Evolutionary conservation across 2,113 vertebrate species (phyloP).

Genomic region (Serinus canaria): DNA sequence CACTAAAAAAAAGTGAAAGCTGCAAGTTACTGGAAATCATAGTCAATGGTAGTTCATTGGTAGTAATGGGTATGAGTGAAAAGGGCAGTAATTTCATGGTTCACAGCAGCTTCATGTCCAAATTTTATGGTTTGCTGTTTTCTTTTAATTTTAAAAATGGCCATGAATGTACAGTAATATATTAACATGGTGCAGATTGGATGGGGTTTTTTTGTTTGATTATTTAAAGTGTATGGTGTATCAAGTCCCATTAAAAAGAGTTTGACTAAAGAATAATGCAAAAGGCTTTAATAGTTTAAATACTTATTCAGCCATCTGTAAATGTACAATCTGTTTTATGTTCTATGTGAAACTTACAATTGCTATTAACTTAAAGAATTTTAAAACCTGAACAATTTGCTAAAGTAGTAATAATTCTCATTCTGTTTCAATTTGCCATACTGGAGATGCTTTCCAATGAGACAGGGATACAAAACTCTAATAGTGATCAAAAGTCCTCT

Average conservation of each 20-base stretch:
- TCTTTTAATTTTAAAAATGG: not conserved
- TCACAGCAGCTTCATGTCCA: not conserved
- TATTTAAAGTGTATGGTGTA: not conserved
- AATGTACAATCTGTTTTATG: not conserved
- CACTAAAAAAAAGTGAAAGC: not conserved
- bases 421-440: not conserved
- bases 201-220: not conserved
- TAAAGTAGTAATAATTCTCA: not conserved
- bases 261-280: constrained; percentile 36
- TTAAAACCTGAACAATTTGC: not conserved
- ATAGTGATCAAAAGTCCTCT: not conserved
- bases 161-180: not conserved
- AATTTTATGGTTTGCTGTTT: not conserved
- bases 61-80: not conserved
- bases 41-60: not conserved
- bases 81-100: not conserved
- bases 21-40: not conserved
- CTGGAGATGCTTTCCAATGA: not conserved
- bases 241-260: not conserved
- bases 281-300: constrained; percentile 66
- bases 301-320: not conserved
- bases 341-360: not conserved
- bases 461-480: not conserved
- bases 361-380: not conserved
- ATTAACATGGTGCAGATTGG: not conserved